These are phyloP conservation scores for Cyphomyrus discorhynchus DNA, from an alignment of 2,113 vertebrate genomes.

Conservation along the genomic window DNA sequence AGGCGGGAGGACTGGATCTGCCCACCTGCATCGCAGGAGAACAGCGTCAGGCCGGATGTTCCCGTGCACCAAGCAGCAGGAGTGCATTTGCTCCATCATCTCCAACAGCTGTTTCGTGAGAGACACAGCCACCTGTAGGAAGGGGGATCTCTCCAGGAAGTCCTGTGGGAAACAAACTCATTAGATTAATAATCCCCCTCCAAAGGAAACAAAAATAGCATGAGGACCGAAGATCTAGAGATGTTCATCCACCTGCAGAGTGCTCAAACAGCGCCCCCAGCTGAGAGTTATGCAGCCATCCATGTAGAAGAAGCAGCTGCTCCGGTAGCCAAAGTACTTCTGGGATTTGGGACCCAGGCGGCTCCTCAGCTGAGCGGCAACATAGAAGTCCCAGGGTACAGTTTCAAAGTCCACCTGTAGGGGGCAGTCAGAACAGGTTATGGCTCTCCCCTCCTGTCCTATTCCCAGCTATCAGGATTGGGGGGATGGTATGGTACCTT, in stretches of 20 bases:
- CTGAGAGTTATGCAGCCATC: slow-evolving; percentile 58
- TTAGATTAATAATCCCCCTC: not conserved
- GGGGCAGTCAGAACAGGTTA: not conserved
- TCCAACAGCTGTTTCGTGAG: slow-evolving; percentile 60
- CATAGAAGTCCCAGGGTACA: slow-evolving; percentile 76
- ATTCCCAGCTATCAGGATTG: not conserved
- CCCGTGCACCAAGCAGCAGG: slow-evolving; percentile 69
- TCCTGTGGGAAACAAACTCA: not conserved
- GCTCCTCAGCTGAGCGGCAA: slow-evolving; percentile 57
- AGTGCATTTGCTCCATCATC: slow-evolving; percentile 67
- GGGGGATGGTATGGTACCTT: slow-evolving; percentile 29
- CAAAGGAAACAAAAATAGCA: not conserved
- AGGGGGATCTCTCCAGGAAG: not conserved
- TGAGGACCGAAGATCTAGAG: not conserved
- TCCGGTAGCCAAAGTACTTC: slow-evolving; percentile 46
- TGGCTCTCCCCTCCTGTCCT: not conserved
- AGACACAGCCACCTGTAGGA: slow-evolving; percentile 27
- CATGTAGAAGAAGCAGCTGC: slow-evolving; percentile 59
- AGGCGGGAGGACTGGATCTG: not conserved
- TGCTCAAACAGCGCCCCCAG: slow-evolving; percentile 21
- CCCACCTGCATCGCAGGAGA: slow-evolving; percentile 40
- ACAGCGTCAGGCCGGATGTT: slow-evolving; percentile 60
- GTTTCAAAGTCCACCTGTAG: slow-evolving; percentile 61
- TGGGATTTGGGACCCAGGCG: slow-evolving; percentile 52
- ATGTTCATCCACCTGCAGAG: slow-evolving; percentile 27